phyloP scores from a whole-genome alignment of 2,113 vertebrate genomes.

The Brachyhypopomus occidentalis region DNA sequence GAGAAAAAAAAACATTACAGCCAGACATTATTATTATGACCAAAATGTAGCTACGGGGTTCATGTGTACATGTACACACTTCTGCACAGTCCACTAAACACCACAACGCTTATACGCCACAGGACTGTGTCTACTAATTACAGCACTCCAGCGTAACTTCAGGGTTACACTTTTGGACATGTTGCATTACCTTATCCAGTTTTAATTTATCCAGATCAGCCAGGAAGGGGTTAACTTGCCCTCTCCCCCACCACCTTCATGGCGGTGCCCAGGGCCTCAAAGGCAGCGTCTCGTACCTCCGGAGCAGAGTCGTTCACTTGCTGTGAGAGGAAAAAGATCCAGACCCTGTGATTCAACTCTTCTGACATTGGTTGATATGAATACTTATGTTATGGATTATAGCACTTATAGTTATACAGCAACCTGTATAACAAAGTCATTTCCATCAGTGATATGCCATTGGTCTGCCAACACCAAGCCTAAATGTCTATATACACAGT shows the following conservation, averaged over 20 bases:
- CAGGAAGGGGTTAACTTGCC: constrained; percentile 90
- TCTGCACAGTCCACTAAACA: no score
- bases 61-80: no score
- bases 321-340: constrained; percentile 61
- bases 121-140: background rate
- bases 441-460: no score
- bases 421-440: no score
- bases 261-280: constrained; percentile 93
- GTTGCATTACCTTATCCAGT: constrained; percentile 84
- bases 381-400: no score
- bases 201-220: constrained; percentile 95
- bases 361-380: background rate
- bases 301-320: constrained; percentile 96
- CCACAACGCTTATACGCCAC: no score
- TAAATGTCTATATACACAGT: no score
- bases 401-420: no score
- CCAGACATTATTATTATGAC: background rate
- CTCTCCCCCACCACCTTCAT: constrained; percentile 97
- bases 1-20: background rate
- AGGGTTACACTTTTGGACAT: no score
- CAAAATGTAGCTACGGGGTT: background rate
- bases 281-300: constrained; percentile 96
- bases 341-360: background rate
- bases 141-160: no score
- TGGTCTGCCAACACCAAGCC: no score